Percentiles rank a stretch among this genome's conserved stretches.
Evolutionary conservation across 1,140 invertebrate genomes (phyloP).

Genomic region (Drosophila pallidifrons): DNA sequence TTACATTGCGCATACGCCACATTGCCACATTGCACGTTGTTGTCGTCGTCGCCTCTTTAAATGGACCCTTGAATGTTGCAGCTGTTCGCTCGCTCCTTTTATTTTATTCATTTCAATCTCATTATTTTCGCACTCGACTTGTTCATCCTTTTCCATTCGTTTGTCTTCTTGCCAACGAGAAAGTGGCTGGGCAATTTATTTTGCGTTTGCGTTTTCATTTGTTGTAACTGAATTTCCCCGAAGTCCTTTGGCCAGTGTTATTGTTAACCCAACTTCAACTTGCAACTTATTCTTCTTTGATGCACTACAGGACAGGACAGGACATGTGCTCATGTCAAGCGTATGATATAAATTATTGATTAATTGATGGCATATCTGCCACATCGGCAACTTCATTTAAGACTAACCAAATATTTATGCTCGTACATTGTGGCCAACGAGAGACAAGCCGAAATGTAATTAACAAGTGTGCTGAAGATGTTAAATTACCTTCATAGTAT

Average conservation of each 20-base stretch:
- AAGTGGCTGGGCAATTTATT: slow-evolving; percentile 45
- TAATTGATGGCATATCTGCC: slow-evolving; percentile 36
- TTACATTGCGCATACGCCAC: slow-evolving; percentile 43
- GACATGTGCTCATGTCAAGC: neutral
- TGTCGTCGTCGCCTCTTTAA: neutral
- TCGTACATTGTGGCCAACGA: neutral
- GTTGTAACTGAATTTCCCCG: slow-evolving; percentile 16
- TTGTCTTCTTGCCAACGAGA: slow-evolving; percentile 23
- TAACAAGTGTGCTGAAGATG: too few relatives aligned
- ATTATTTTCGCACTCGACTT: slow-evolving; percentile 27
- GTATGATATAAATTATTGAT: slow-evolving; percentile 50
- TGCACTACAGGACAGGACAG: neutral
- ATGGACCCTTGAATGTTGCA: neutral
- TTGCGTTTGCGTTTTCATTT: slow-evolving; percentile 44
- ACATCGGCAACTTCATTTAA: neutral
- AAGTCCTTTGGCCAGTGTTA: slow-evolving; percentile 12
- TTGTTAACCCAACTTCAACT: neutral
- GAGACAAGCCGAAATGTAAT: too few relatives aligned
- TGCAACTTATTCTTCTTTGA: slow-evolving; percentile 16
- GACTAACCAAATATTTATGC: neutral
- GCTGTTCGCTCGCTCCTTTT: slow-evolving; percentile 1
- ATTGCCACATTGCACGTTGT: slow-evolving; percentile 5
- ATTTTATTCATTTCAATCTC: slow-evolving; percentile 46
- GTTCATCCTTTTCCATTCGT: slow-evolving; percentile 5
- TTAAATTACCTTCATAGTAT: too few relatives aligned